A percentile compares a stretch with the other conserved stretches of the same genome.
phyloP scores from a whole-genome alignment of 2,113 vertebrate species.

The Malurus melanocephalus region DNA sequence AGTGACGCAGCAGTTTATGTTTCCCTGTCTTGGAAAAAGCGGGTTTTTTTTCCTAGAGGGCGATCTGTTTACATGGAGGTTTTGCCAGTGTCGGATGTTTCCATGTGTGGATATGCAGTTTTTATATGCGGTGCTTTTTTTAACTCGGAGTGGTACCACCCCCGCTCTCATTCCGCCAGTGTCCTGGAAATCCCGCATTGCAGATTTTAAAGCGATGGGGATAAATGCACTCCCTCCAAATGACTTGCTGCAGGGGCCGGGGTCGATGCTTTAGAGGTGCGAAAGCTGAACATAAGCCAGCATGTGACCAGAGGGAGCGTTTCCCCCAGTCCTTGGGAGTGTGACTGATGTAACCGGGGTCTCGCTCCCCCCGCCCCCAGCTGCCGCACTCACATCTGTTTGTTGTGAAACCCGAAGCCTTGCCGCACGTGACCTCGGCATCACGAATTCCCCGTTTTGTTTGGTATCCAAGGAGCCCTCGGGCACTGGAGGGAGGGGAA shows the following conservation, averaged over 20 bases:
- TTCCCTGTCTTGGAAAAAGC: slow-evolving; percentile 51
- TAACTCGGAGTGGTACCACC: not conserved
- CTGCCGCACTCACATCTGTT: slow-evolving; percentile 81
- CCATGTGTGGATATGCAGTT: slow-evolving; percentile 33
- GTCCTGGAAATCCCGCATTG: slow-evolving; percentile 72
- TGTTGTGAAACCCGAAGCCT: slow-evolving; percentile 93
- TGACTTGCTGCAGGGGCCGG: not conserved
- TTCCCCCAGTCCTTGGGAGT: not conserved
- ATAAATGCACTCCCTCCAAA: not conserved
- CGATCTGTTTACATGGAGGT: slow-evolving; percentile 58
- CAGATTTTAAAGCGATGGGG: slow-evolving; percentile 25
- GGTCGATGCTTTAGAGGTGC: not conserved
- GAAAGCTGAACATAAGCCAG: not conserved
- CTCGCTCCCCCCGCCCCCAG: not conserved
- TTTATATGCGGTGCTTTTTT: not conserved
- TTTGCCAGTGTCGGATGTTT: slow-evolving; percentile 20
- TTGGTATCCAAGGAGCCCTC: slow-evolving; percentile 78
- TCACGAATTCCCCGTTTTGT: slow-evolving; percentile 74
- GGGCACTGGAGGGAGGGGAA: not conserved
- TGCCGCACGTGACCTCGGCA: slow-evolving; percentile 78
- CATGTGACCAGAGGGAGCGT: not conserved
- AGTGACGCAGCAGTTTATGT: slow-evolving; percentile 70
- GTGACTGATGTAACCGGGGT: not conserved
- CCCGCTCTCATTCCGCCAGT: not conserved
- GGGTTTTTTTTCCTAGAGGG: slow-evolving; percentile 58